Evolutionary conservation across 2,113 vertebrate species (phyloP).

Genomic region (Lasiurus cinereus): DNA sequence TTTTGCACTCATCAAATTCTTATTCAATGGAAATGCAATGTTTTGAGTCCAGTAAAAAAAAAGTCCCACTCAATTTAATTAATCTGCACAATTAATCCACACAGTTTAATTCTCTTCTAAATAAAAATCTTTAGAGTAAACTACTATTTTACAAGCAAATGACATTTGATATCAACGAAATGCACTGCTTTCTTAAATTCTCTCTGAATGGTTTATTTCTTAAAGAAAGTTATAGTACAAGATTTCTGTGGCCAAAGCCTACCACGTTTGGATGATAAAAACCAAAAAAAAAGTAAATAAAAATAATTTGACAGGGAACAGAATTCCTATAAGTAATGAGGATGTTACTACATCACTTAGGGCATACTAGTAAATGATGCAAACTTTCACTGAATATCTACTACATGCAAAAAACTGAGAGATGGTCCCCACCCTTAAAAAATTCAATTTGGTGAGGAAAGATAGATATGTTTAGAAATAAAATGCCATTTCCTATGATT

Average conservation of each 20-base stretch:
- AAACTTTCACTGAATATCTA: background rate
- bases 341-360: background rate
- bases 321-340: background rate
- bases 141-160: constrained; percentile 45
- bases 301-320: too few species aligned
- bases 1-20: constrained; percentile 55
- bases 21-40: constrained; percentile 11
- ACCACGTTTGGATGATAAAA: background rate
- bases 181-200: background rate
- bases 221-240: constrained; percentile 53
- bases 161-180: constrained; percentile 36
- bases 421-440: background rate
- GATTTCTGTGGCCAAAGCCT: constrained; percentile 38
- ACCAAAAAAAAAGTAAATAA: background rate
- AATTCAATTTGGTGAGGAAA: constrained; percentile 1
- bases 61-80: constrained; percentile 18
- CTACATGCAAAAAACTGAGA: background rate
- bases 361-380: background rate
- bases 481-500: background rate
- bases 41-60: background rate
- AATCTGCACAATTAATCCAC: constrained; percentile 29
- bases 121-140: constrained; percentile 57
- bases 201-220: constrained; percentile 27
- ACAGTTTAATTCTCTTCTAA: constrained; percentile 23
- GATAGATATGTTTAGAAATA: constrained; percentile 13